phyloP scores from a whole-genome alignment of 2,797 vertebrate genomes.

The Dicrostonyx torquatus region DNA sequence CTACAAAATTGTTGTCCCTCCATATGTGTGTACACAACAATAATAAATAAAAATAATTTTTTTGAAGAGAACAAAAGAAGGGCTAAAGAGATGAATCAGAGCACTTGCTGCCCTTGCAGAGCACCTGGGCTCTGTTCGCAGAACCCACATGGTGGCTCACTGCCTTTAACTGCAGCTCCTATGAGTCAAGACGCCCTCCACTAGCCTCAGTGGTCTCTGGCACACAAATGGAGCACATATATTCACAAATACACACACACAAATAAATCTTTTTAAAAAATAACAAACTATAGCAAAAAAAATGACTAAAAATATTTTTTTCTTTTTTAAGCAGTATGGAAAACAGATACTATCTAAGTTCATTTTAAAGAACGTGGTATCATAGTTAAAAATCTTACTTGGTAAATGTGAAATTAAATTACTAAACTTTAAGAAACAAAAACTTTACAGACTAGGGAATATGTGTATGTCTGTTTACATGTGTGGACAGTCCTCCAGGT shows the following conservation, averaged over 20 bases:
- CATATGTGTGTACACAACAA: neutral
- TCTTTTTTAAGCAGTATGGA: neutral
- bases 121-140: neutral
- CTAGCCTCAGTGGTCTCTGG: neutral
- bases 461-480: neutral
- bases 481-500: neutral
- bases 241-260: neutral
- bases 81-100: neutral
- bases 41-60: neutral
- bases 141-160: neutral
- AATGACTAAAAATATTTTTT: neutral
- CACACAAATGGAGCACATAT: neutral
- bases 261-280: neutral
- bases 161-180: neutral
- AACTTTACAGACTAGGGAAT: slow-evolving; percentile 1
- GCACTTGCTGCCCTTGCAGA: too few species aligned
- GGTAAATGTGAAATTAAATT: slow-evolving; percentile 24
- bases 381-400: slow-evolving; percentile 20
- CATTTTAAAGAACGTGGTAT: neutral
- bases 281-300: neutral
- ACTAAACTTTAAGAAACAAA: slow-evolving; percentile 34
- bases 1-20: neutral
- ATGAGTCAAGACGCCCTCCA: neutral
- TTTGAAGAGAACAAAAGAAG: neutral
- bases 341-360: neutral